phyloP scores from a whole-genome alignment of 2,113 vertebrate species.

The Ophthalmolycus amberensis region DNA sequence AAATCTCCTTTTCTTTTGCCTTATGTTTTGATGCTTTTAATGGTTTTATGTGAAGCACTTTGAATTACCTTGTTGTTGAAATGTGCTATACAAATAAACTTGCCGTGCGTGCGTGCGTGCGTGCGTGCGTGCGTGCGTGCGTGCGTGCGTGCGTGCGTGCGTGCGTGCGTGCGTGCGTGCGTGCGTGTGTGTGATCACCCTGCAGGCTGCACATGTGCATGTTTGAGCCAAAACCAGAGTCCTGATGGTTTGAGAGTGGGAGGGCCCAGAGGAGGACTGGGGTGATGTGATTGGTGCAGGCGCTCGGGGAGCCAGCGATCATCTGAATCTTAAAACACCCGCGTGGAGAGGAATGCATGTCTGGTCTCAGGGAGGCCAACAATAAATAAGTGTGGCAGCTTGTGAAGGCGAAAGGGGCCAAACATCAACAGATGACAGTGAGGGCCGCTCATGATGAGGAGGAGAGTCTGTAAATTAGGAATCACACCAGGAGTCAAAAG shows the following conservation, averaged over 20 bases:
- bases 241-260: slow-evolving; percentile 14
- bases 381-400: slow-evolving; percentile 25
- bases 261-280: background rate
- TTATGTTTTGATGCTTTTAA: too few species aligned
- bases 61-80: too few species aligned
- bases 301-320: background rate
- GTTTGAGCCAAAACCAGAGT: slow-evolving; percentile 8
- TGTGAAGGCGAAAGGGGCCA: slow-evolving; percentile 16
- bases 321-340: slow-evolving; percentile 13
- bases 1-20: too few species aligned
- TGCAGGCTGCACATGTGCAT: background rate
- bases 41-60: too few species aligned
- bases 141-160: background rate
- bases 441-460: background rate
- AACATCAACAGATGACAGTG: background rate
- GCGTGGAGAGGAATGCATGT: slow-evolving; percentile 31
- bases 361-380: slow-evolving; percentile 21
- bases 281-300: slow-evolving; percentile 1
- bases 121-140: background rate
- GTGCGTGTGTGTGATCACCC: background rate
- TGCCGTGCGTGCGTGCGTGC: background rate
- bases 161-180: background rate
- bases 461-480: background rate
- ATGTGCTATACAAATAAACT: too few species aligned
- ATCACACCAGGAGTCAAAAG: background rate